phyloP scores from a whole-genome alignment of 2,797 vertebrate genomes.

The Scarus forsteni region DNA sequence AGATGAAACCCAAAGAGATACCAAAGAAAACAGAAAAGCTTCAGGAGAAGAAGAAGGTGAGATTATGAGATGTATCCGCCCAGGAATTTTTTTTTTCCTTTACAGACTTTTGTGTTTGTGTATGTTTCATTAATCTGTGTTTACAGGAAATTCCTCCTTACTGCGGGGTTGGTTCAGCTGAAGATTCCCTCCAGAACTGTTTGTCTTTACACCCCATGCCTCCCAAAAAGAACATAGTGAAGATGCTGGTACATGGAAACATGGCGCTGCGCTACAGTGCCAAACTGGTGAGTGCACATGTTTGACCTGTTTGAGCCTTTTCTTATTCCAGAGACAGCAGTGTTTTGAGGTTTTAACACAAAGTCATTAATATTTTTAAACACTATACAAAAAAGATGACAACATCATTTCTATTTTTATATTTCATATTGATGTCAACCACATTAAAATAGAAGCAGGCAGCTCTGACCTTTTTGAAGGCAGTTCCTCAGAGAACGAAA shows the following conservation, averaged over 20 bases:
- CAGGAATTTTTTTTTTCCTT: background rate
- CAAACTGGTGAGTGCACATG: conserved; percentile 84
- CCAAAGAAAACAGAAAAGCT: conserved; percentile 55
- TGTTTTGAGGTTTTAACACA: too few species aligned
- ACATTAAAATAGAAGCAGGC: too few species aligned
- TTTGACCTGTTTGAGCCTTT: background rate
- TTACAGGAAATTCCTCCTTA: conserved; percentile 90
- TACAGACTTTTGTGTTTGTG: background rate
- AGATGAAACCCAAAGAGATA: conserved; percentile 79
- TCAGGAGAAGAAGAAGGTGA: conserved; percentile 82
- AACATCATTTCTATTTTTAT: too few species aligned
- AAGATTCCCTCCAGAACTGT: conserved; percentile 95
- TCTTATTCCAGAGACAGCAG: too few species aligned
- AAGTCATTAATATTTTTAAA: too few species aligned
- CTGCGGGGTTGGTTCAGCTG: conserved; percentile 92
- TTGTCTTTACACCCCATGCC: conserved; percentile 88
- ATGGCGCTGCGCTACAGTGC: conserved; percentile 89
- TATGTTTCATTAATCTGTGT: background rate
- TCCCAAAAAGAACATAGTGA: conserved; percentile 87
- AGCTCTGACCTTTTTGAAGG: too few species aligned
- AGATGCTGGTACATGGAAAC: conserved; percentile 88
- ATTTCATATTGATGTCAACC: too few species aligned
- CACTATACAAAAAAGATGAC: too few species aligned
- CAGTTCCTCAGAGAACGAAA: too few species aligned
- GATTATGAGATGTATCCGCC: background rate